Evolutionary conservation across 1,140 invertebrate genomes (phyloP), one percentile per base, ranked within the genome.

Genomic region (Choristoneura fumiferana): DNA sequence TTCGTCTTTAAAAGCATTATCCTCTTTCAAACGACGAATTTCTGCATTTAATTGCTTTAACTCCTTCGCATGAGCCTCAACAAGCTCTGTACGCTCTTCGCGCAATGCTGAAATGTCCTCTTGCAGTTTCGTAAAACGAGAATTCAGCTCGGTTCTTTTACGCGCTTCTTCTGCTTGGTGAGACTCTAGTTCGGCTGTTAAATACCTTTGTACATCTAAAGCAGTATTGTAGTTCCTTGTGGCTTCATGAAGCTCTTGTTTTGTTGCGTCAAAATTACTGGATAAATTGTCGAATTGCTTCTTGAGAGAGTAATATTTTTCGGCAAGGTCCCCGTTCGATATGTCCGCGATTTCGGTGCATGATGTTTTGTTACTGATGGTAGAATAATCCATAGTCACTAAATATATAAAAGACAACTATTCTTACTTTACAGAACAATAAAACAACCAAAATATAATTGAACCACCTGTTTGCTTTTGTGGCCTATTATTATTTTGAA

Each of bases 221-320:
- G 87, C 83, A 5, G 82, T 87, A 58, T 90, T 81, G 55, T 86
- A 83, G 54, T 76, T 84, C 58, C 85, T 65, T 61, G 60, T 84
- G 3, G 77, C 69, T 38, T 90, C 85, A 34, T 90, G 81, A 1
- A 89, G 61, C 60, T 90, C 88, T 63, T 90, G 89, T 73, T 89
- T 87, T 13, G 73, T 78, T 0, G 66, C 55, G 56, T 90, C 89
- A 65, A 74, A 87, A 33, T 63, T 85, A 36, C 45, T 70, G 1
- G 74, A 75, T 61, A 90, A 60, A 29, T 68, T 78, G 8, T 89
- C 86, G 62, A 73, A 81, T 60, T 89, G 87, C 68, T 81, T 85
- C 67, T 86, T 84, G 10, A 89, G 69, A 15, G 70, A 76, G 58
- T 81, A 81, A 75, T 88, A 89, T 12, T 75, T 74, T 62, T 90